Base-by-base conservation (phyloP, 2,888 invertebrate genomes). In the Drosophila mayaguana region DNA sequence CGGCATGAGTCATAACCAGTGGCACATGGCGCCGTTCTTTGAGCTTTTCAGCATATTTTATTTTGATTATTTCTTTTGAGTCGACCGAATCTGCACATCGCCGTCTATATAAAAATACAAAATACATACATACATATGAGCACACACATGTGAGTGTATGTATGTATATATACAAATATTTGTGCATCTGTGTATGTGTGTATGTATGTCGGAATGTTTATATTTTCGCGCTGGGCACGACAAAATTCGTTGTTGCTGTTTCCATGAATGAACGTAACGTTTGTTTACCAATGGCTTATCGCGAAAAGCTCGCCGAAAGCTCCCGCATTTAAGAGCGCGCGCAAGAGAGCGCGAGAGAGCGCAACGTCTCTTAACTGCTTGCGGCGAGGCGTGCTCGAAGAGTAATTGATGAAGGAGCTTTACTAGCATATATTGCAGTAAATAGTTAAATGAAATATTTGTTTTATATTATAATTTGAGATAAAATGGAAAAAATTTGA, bases 231-330 rank as follows among this genome's bases (percentile, higher is more conserved):
- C 48, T 40, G 64, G 48, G 46, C 40, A 48, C 54, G 71, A 63
- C 64, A 66, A 66, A 56, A 69, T 67, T 63, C 63, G 66, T 83
- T 78, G 67, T 77, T 63, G 72, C 75, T 90, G 83, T 79, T 88
- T 90, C 90, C 84, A 78, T 91, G 90, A 91, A 91, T 91, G 91
- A 91, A 91, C 87, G 89, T 81, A 82, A 63, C 76, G 78, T 91
- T 91, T 91, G 91, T 91, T 90, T 91, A 91, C 90, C 81, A 85
- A 83, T 73, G 75, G 74, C 75, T 72, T 79, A 69, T 75, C 72
- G 64, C 65, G 18, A 57, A 70, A 75, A 75, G 87, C 59, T 72
- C 73, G 54, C 66, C 45, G 51, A 80, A 81, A 80, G 78, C 75
- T 66, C 48, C 11, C 36, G 28, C 46, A 61, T 11, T 45, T 64